phyloP scores from a whole-genome alignment of 2,113 vertebrate species.

The Corynorhinus townsendii region DNA sequence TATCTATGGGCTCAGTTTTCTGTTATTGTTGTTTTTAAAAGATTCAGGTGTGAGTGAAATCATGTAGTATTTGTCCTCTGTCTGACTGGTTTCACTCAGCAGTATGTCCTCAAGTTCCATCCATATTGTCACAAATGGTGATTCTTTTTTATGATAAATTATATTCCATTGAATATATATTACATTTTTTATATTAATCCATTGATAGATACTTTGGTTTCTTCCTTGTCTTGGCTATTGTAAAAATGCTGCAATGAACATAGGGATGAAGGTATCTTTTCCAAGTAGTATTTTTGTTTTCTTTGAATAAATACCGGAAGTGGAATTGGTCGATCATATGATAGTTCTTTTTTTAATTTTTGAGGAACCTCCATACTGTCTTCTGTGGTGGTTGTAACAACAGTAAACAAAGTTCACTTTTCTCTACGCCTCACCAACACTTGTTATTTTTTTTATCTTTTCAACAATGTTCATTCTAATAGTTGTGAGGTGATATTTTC shows the following conservation, averaged over 20 bases:
- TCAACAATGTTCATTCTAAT: not conserved
- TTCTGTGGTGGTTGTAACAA: not conserved
- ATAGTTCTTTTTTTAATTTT: not conserved
- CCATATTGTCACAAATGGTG: not conserved
- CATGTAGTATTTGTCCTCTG: not conserved
- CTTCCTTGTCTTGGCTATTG: not conserved
- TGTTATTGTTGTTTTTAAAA: not conserved
- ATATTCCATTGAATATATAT: not conserved
- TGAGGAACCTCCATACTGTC: not conserved
- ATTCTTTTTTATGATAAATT: not conserved
- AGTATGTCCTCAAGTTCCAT: not conserved
- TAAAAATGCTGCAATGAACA: not conserved
- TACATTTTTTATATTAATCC: not conserved
- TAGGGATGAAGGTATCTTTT: not conserved
- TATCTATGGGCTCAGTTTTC: not conserved
- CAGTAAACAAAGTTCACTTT: not conserved
- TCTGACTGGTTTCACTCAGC: not conserved
- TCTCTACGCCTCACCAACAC: not conserved
- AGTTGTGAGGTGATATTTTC: not conserved
- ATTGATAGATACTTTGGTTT: not conserved
- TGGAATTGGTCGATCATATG: not conserved
- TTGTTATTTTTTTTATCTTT: not conserved
- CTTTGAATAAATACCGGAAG: not conserved
- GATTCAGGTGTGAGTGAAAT: not conserved
- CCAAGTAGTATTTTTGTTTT: not conserved